Base-by-base conservation (phyloP, 92 coral and sea anemone species). In the Zoanthus gigantus region DNA sequence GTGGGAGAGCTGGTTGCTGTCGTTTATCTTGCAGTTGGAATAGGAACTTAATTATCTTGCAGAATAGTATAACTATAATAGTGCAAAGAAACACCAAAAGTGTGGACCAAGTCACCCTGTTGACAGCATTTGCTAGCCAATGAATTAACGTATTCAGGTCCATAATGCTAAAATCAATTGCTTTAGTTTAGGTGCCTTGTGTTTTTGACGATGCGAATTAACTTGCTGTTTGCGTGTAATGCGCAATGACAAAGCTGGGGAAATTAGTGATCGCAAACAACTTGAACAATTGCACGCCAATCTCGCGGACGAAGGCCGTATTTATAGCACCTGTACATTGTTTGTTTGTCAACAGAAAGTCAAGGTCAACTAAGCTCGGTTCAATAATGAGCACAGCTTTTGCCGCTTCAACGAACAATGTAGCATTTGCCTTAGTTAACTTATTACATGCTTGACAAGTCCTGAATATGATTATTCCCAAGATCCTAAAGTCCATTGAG, bases 1-100 rank as follows among this genome's bases (percentile, higher is more conserved):
- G 99, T 30, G 87, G 90, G 18, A 83, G 91, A 14, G 15, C 71
- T 29, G 46, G 23, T 30, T 31, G 76, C 76, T 71, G 66, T 60
- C 32, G 13, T 29, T 65, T 72, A 9, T 16, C 0, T 5, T 14
- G 15, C 13, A 45, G 18, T 53, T 13, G 30, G 15, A 57, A 18
- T 53, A 29, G 30, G 15, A 57, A 18, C 56, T 50, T 7, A 7
- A 0, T 67, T 9, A 66, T 12, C 46, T 63, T 57, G 58, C 32
- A 65, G 5, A 53, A 30, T 30, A 67, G n/a, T 1, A 65, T 37
- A 23, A 67, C 23, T 1, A 65, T 37, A 23, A 81, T 61, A 31
- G 74, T 66, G 63, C 44, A 47, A 14, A 81, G 75, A 67, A 81
- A 66, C 65, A 66, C 85, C 75, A 67, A 42, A 14, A 67, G 13